phyloP scores from a whole-genome alignment of 2,113 vertebrate genomes.

The Oryctolagus cuniculus region mOryCun1.1 NC_091448.1:57415501-57416000 shows the following conservation, averaged over 20 bases:
- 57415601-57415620: neutral
- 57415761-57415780: neutral
- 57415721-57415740: neutral
- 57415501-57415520: slow-evolving; percentile 18
- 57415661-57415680: neutral
- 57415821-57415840: neutral
- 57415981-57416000: neutral
- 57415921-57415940: neutral
- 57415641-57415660: neutral
- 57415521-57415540: slow-evolving; percentile 53
- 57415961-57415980: neutral
- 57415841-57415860: neutral
- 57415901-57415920: neutral
- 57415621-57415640: neutral
- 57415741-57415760: neutral
- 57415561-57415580: neutral
- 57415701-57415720: neutral
- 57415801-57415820: neutral
- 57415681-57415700: accelerated
- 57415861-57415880: neutral
- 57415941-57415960: neutral
- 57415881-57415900: neutral
- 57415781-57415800: neutral
- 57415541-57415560: slow-evolving; percentile 18
- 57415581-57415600: slow-evolving; percentile 12